Evolutionary conservation across 2,888 invertebrate genomes (phyloP).

Genomic region (Glaucopsyche alexis): DNA sequence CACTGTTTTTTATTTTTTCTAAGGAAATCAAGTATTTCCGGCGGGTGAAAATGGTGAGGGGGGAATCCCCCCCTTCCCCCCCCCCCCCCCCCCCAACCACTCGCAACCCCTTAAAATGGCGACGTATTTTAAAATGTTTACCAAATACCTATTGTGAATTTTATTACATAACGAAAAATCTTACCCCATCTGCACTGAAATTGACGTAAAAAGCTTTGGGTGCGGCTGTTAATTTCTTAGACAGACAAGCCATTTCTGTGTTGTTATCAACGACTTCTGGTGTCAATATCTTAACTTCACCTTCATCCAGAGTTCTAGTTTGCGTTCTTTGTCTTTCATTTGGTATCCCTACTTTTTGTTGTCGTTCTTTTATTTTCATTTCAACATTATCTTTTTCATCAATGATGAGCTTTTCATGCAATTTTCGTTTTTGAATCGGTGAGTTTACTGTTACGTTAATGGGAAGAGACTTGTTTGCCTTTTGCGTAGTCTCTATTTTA

Average conservation of each 20-base stretch:
- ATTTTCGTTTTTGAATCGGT: slow-evolving; percentile 53
- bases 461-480: slow-evolving; percentile 40
- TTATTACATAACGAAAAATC: slow-evolving; percentile 18
- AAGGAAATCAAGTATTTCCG: no score
- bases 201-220: slow-evolving; percentile 69
- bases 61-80: no score
- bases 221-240: slow-evolving; percentile 54
- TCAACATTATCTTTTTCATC: slow-evolving; percentile 31
- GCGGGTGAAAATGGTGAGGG: no score
- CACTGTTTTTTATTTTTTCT: no score
- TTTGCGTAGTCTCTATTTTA: slow-evolving; percentile 39
- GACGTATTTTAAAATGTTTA: no score
- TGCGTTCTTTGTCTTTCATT: slow-evolving; percentile 56
- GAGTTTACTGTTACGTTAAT: slow-evolving; percentile 65
- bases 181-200: slow-evolving; percentile 51
- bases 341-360: slow-evolving; percentile 34
- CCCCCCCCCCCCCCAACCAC: no score
- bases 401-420: slow-evolving; percentile 36
- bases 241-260: slow-evolving; percentile 59
- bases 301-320: slow-evolving; percentile 68
- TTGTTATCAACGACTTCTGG: slow-evolving; percentile 61
- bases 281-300: slow-evolving; percentile 65
- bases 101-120: no score
- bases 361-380: slow-evolving; percentile 34
- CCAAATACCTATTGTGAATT: no score